Conservation (phyloP, 1,140 invertebrate species). For the Philaenus spumarius region DNA sequence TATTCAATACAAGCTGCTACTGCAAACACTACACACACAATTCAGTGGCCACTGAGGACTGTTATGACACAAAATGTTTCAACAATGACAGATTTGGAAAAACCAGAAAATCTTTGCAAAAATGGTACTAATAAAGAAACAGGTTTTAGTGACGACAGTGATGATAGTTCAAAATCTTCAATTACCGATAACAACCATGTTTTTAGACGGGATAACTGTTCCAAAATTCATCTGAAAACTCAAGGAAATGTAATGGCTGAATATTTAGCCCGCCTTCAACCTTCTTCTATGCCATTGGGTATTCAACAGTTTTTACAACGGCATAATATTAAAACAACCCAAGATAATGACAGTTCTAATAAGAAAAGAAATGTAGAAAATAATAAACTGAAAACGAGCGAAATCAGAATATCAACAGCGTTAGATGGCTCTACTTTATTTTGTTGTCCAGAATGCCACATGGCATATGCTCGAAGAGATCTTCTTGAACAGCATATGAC, state of each 20-base stretch:
- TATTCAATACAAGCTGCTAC: neutral
- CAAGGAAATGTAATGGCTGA: slow-evolving; percentile 56
- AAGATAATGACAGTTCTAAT: neutral
- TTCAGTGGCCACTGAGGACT: neutral
- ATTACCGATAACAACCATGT: neutral
- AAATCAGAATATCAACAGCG: slow-evolving; percentile 58
- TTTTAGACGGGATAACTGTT: neutral
- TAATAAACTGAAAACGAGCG: slow-evolving; percentile 56
- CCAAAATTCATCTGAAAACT: slow-evolving; percentile 5
- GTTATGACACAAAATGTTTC: neutral
- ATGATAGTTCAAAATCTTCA: slow-evolving; percentile 6
- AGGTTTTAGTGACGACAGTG: slow-evolving; percentile 4
- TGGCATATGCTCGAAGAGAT: slow-evolving; percentile 66
- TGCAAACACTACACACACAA: neutral
- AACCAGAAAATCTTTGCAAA: neutral
- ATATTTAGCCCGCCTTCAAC: slow-evolving; percentile 65
- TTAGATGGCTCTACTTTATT: slow-evolving; percentile 59
- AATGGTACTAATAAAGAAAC: neutral
- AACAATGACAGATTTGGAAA: slow-evolving; percentile 11
- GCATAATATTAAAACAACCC: slow-evolving; percentile 53
- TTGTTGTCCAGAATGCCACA: slow-evolving; percentile 66
- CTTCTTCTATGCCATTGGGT: slow-evolving; percentile 62
- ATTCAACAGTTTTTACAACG: slow-evolving; percentile 68
- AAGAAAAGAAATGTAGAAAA: slow-evolving; percentile 44
- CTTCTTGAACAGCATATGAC: slow-evolving; percentile 61